Percentiles rank a stretch among this genome's conserved stretches.
Conservation (phyloP, 2,888 invertebrate species). For the Hybos culiciformis region DNA sequence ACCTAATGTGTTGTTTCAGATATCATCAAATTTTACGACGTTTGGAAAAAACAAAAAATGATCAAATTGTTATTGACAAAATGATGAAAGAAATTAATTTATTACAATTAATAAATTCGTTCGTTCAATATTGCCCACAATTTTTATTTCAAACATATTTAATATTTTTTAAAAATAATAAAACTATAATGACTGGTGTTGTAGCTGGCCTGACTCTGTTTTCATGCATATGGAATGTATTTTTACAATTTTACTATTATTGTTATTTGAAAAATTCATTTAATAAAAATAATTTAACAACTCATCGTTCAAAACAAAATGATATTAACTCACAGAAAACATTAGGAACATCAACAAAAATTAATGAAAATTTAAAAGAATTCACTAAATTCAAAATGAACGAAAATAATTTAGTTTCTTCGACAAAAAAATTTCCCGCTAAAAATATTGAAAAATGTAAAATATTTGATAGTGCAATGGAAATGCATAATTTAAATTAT, state of each 20-base stretch:
- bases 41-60: slow-evolving; percentile 14
- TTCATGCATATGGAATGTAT: slow-evolving; percentile 16
- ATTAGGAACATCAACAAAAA: slow-evolving; percentile 1
- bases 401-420: slow-evolving; percentile 15
- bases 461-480: slow-evolving; percentile 14
- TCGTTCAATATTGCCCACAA: slow-evolving; percentile 16
- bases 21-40: slow-evolving; percentile 13
- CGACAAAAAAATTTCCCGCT: slow-evolving; percentile 8
- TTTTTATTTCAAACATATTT: slow-evolving; percentile 16
- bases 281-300: neutral
- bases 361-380: slow-evolving; percentile 4
- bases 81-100: slow-evolving; percentile 13
- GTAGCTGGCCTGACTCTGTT: slow-evolving; percentile 16
- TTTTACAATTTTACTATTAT: slow-evolving; percentile 14
- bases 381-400: slow-evolving; percentile 13
- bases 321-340: neutral
- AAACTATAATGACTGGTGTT: slow-evolving; percentile 15
- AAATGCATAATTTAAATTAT: slow-evolving; percentile 13
- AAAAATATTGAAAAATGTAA: slow-evolving; percentile 15
- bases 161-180: slow-evolving; percentile 14
- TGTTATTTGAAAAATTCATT: neutral
- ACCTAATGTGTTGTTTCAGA: slow-evolving; percentile 10
- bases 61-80: slow-evolving; percentile 8
- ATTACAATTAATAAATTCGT: slow-evolving; percentile 14
- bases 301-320: neutral